Evolutionary conservation across 2,797 vertebrate species (phyloP), one percentile per base, ranked within the genome.

Genomic region (Falco biarmicus): DNA sequence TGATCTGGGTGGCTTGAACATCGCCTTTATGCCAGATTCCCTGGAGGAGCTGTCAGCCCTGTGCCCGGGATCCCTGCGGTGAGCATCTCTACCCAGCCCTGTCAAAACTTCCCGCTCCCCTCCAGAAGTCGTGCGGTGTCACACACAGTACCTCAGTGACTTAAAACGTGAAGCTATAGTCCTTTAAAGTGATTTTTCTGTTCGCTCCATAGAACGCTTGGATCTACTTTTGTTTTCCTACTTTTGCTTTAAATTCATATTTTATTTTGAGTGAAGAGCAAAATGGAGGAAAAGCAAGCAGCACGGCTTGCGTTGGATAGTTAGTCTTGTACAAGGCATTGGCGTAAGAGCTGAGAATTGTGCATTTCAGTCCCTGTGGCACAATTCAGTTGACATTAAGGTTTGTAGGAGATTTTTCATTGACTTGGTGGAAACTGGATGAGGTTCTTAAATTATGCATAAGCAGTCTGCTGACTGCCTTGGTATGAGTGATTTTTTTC

Each of bases 391-490:
- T 74, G 81, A 20, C 43, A 7, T 51, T 17, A 53, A 54, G 45
- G 60, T 64, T 80, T 64, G 87, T 5, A 56, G 51, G 80, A 82
- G 74, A 64, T 77, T 74, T 87, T 80, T 91, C 87, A 80, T 10
- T 89, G 91, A 70, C 84, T 60, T 39, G 18, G 34, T 96, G 56
- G 87, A 83, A 93, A 70, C 64, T 57, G 68, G 48, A 83, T 45
- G 75, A 91, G 45, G 47, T 53, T 94, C 11, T 71, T 96, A 15
- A 91, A 92, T 95, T n/a, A 87, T 94, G 84, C 21, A 85, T 60
- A 37, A 89, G 70, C 65, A 84, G 87, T n/a, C 69, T 94, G 85
- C 92, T 51, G 70, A 28, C 77, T 92, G 84, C 64, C 54, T 28
- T 14, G 18, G 28, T 39, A 32, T 18, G 73, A 84, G 61, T 56